These are phyloP conservation scores for Dorcus hopei DNA, from an alignment of 2,888 invertebrate genomes.

Conservation along the genomic window DNA sequence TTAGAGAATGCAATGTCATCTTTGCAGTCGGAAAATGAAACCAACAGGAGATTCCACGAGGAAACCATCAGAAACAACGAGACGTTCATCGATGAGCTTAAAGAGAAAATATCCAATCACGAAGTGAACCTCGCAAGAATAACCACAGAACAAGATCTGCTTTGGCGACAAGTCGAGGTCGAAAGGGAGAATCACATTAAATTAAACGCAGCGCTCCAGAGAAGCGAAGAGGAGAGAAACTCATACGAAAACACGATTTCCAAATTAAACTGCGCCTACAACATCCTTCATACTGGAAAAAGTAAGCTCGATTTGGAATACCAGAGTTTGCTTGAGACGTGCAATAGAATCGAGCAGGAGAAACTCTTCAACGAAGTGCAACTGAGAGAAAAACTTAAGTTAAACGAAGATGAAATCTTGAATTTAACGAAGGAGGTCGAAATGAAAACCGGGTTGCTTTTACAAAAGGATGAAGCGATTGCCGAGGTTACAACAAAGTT, in stretches of 20 bases:
- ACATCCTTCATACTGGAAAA: constrained; percentile 30
- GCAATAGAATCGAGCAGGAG: constrained; percentile 20
- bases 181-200: neutral
- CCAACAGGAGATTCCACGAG: neutral
- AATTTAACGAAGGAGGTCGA: constrained; percentile 4
- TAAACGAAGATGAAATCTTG: constrained; percentile 8
- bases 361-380: constrained; percentile 20
- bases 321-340: constrained; percentile 5
- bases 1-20: neutral
- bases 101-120: neutral
- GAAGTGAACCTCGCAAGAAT: constrained; percentile 6
- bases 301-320: constrained; percentile 17
- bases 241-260: constrained; percentile 12
- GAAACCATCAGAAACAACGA: constrained; percentile 2
- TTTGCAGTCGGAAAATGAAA: constrained; percentile 2
- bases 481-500: constrained; percentile 5
- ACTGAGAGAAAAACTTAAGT: neutral
- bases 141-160: constrained; percentile 7
- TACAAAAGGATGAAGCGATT: constrained; percentile 13
- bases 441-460: neutral
- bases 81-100: neutral
- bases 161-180: constrained; percentile 12
- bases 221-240: neutral
- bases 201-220: constrained; percentile 1
- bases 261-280: constrained; percentile 25